Conservation (phyloP, 2,797 vertebrate species). For the Chrosomus eos region DNA sequence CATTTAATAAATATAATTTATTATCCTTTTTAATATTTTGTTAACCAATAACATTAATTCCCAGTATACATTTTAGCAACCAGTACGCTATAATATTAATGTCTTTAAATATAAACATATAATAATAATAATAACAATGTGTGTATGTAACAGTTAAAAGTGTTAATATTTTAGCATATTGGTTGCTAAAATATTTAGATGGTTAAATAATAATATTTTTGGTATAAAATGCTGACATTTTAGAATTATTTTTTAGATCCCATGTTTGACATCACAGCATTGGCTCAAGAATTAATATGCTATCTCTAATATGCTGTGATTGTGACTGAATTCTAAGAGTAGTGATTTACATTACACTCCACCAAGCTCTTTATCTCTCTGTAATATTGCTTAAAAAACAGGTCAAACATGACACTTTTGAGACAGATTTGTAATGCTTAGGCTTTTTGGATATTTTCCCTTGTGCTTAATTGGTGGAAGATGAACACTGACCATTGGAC, state of each 20-base stretch:
- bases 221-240: background rate
- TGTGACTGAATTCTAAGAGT: background rate
- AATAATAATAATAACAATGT: background rate
- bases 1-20: background rate
- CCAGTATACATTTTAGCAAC: background rate
- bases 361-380: background rate
- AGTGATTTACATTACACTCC: background rate
- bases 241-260: background rate
- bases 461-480: constrained; percentile 29
- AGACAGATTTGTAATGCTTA: constrained; percentile 4
- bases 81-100: background rate
- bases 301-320: background rate
- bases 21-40: too few species aligned
- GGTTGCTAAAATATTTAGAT: background rate
- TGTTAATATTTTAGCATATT: background rate
- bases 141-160: background rate
- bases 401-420: constrained; percentile 1
- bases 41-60: background rate
- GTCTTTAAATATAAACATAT: background rate
- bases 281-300: background rate
- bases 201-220: background rate
- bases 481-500: background rate
- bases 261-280: background rate
- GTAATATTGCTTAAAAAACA: background rate
- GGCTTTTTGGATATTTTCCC: constrained; percentile 18